A percentile compares a stretch with the other conserved stretches of the same genome.
Evolutionary conservation across 1,140 invertebrate species (phyloP).

Genomic region (Eciton burchellii): DNA sequence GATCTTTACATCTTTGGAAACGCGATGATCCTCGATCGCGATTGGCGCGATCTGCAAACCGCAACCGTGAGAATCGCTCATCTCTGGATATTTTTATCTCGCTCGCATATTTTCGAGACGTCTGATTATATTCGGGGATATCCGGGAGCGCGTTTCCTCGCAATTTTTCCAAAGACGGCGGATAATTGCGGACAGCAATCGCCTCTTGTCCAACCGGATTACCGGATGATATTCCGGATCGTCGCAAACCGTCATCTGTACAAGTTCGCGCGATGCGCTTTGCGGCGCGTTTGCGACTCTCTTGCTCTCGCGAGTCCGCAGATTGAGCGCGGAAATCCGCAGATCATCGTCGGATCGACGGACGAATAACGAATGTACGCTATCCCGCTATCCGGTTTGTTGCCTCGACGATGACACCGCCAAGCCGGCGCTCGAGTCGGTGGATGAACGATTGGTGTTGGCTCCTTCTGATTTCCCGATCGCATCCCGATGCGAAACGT

Average conservation of each 20-base stretch:
- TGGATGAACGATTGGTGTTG: slow-evolving; percentile 68
- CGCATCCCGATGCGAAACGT: too few species aligned
- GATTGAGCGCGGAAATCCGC: slow-evolving; percentile 38
- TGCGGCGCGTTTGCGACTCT: slow-evolving; percentile 7
- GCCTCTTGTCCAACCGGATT: neutral
- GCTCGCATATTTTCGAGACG: too few species aligned
- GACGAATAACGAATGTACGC: neutral
- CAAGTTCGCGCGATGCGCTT: neutral
- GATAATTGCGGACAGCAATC: neutral
- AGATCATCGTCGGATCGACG: slow-evolving; percentile 33
- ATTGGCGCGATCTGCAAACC: neutral
- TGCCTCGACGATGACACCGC: slow-evolving; percentile 33
- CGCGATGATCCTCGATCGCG: too few species aligned
- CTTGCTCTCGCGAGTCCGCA: slow-evolving; percentile 10
- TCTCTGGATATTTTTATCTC: too few species aligned
- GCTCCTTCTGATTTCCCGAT: slow-evolving; percentile 68
- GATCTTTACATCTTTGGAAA: neutral
- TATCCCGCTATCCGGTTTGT: slow-evolving; percentile 8
- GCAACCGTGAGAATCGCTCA: neutral
- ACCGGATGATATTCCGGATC: neutral
- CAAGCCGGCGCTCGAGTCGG: neutral
- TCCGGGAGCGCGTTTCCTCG: neutral
- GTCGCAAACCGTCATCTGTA: slow-evolving; percentile 21
- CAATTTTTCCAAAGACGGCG: neutral
- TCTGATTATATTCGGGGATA: too few species aligned